A percentile compares a stretch with the other conserved stretches of the same genome.
phyloP scores from a whole-genome alignment of 1,140 invertebrate genomes.

The Macrotrachela quadricornifera region DNA sequence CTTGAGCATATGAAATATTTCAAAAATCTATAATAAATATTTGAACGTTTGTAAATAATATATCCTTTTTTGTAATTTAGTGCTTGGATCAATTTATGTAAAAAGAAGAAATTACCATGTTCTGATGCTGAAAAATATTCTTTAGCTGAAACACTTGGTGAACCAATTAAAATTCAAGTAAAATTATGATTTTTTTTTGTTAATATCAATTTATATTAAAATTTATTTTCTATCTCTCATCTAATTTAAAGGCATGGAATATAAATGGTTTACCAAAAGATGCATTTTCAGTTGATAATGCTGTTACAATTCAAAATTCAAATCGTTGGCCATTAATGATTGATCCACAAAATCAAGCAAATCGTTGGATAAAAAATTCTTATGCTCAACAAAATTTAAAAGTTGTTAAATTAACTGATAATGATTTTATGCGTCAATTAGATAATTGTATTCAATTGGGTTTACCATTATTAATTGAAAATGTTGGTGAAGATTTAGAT shows the following conservation, averaged over 20 bases:
- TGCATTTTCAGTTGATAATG: slow-evolving; percentile 71
- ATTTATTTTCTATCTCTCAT: slow-evolving; percentile 51
- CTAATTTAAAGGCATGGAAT: slow-evolving; percentile 65
- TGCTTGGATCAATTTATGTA: slow-evolving; percentile 9
- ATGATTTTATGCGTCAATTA: slow-evolving; percentile 23
- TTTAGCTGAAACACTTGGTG: slow-evolving; percentile 50
- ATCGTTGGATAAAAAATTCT: slow-evolving; percentile 55
- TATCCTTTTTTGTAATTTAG: too few species aligned
- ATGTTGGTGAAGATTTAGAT: slow-evolving; percentile 29
- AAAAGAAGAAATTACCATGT: slow-evolving; percentile 47
- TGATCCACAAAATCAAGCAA: slow-evolving; percentile 80
- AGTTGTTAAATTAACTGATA: slow-evolving; percentile 25
- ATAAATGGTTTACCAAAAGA: slow-evolving; percentile 67
- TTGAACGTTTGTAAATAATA: too few species aligned
- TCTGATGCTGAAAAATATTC: slow-evolving; percentile 42
- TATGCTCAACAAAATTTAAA: slow-evolving; percentile 28
- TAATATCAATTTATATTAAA: background rate
- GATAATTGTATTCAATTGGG: slow-evolving; percentile 32
- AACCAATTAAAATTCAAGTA: slow-evolving; percentile 44
- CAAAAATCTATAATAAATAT: too few species aligned
- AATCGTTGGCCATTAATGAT: slow-evolving; percentile 73
- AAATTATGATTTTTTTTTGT: too few species aligned
- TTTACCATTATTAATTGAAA: slow-evolving; percentile 28
- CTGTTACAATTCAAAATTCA: slow-evolving; percentile 60
- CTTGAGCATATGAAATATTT: too few species aligned